Percentiles rank a stretch among this genome's conserved stretches.
Conservation (phyloP, 2,113 vertebrate species). For the zebrafish (Danio rerio) region GRCz12tu NC_133196.1:34319001-34319500, state of each 20-base stretch:
- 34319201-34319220: background rate
- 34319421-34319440: background rate
- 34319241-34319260: conserved; percentile 23
- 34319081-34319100: conserved; percentile 42
- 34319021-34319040: background rate
- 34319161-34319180: background rate
- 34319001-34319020: conserved; percentile 24
- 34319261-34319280: conserved; percentile 14
- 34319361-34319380: conserved; percentile 12
- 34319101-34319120: background rate
- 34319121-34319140: background rate
- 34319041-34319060: conserved; percentile 41
- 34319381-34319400: conserved; percentile 20
- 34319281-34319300: background rate
- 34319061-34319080: conserved; percentile 50
- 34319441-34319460: too few species aligned
- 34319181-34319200: background rate
- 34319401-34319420: background rate
- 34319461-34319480: too few species aligned
- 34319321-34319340: conserved; percentile 19
- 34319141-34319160: background rate
- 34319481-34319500: too few species aligned
- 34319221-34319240: background rate
- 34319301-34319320: conserved; percentile 25
- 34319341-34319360: background rate